Evolutionary conservation across 2,888 invertebrate genomes (phyloP).

Genomic region (Caenorhabditis zanzibari): DNA sequence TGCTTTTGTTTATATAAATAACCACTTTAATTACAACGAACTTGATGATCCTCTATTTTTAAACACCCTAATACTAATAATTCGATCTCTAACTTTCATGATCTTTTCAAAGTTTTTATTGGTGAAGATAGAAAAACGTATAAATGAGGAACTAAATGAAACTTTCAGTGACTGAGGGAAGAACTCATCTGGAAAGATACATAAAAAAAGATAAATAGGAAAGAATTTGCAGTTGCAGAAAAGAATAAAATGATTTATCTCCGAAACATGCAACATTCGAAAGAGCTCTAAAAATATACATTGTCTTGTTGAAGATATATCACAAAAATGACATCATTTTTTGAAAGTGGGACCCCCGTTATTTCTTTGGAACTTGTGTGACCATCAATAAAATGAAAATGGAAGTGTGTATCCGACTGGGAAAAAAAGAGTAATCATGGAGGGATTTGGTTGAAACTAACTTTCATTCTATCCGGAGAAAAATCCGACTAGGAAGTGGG

Average conservation of each 20-base stretch:
- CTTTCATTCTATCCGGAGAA: not conserved
- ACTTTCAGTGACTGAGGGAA: not conserved
- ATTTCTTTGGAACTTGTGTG: constrained; percentile 17
- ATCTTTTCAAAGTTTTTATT: not conserved
- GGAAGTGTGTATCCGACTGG: constrained; percentile 2
- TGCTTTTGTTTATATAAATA: constrained; percentile 17
- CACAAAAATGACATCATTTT: constrained; percentile 10
- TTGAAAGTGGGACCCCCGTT: not conserved
- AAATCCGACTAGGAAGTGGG: constrained; percentile 5
- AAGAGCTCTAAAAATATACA: constrained; percentile 11
- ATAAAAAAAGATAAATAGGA: not conserved
- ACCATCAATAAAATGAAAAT: constrained; percentile 8
- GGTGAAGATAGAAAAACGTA: not conserved
- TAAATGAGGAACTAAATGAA: constrained; percentile 15
- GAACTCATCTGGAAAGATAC: constrained; percentile 34
- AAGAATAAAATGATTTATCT: not conserved
- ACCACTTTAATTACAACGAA: constrained; percentile 23
- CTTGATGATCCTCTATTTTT: constrained; percentile 31
- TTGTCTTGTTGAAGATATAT: not conserved
- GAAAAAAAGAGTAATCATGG: constrained; percentile 12
- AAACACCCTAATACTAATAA: not conserved
- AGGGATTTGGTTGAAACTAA: not conserved
- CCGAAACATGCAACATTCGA: not conserved
- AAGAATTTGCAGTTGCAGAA: constrained; percentile 9
- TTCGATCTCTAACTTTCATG: not conserved